Percentiles rank a stretch among this genome's conserved stretches.
Evolutionary conservation across 1,140 invertebrate genomes (phyloP).

Genomic region (Matsumurasca onukii): DNA sequence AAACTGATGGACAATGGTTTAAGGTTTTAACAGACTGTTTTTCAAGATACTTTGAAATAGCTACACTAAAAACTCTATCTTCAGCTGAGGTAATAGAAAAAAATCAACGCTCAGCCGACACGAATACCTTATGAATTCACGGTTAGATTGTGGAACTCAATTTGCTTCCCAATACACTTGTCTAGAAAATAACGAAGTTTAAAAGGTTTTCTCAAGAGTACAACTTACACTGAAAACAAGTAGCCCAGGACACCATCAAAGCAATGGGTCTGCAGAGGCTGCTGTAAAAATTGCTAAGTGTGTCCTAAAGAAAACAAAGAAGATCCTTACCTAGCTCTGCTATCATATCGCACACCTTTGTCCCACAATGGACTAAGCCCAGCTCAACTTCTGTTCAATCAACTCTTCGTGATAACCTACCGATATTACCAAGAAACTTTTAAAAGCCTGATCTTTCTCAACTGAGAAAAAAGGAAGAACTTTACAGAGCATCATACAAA

Average conservation of each 20-base stretch:
- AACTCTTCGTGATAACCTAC: neutral
- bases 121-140: neutral
- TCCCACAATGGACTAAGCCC: neutral
- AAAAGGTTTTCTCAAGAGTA: neutral
- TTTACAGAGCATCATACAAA: neutral
- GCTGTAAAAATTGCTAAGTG: neutral
- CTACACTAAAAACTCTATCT: neutral
- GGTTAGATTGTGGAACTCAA: constrained; percentile 1
- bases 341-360: neutral
- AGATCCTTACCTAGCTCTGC: neutral
- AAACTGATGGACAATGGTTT: too few species aligned
- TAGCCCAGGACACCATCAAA: too few species aligned
- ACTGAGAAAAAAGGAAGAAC: too few species aligned
- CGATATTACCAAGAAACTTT: neutral
- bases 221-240: too few species aligned
- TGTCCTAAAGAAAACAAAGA: neutral
- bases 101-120: neutral
- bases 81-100: neutral
- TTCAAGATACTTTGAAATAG: neutral
- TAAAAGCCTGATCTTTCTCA: neutral
- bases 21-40: neutral
- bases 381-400: too few species aligned
- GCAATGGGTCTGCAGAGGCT: too few species aligned
- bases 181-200: neutral
- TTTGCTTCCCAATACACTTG: neutral